Base-by-base conservation (phyloP, 2,888 invertebrate genomes). In the Rhabditophanes sp. region DNA sequence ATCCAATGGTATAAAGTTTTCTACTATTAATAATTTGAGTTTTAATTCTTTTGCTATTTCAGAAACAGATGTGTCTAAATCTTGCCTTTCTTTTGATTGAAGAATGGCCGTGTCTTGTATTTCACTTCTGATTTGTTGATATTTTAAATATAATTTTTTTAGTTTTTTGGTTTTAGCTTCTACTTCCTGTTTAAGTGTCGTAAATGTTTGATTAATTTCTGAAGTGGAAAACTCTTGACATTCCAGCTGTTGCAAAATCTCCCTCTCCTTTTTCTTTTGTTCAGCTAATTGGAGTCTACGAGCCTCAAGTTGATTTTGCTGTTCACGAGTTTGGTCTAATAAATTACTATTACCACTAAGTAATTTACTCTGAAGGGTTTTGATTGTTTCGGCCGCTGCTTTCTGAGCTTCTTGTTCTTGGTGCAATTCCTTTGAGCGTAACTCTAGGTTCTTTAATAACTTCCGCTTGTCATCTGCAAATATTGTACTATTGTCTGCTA, bases 101-200 rank as follows among this genome's bases (percentile, higher is more conserved):
- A 83, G 82, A 64, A 82, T 83, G 38, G 78, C 78, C 33, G 78
- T 75, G 61, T 83, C 82, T 43, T 76, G 75, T 7, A 82, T 74
- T 62, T 84, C 84, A 59, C 78, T 78, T 51, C 79, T 75, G 1
- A 44, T 39, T 48, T 74, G 73, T 66, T 79, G 75, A 63, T 81
- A 75, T 68, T 85, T 85, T 11, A 77, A 74, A 61, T 82, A 79
- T 61, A 90, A 53, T 38, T 87, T 83, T 62, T 84, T 82, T 34
- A 90, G 68, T 67, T 88, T 84, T 56, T 80, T 81, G 16, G 87
- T 82, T 68, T 93, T 96, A 37, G 83, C 78, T 64, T 96, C 93
- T 2, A 93, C 87, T 69, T 93, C 90, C 66, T 88, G 88, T 64
- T 88, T 85, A 36, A 96, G 70, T 31, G 79, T 82, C 6, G 81